Percentiles rank a stretch among this genome's conserved stretches.
Conservation (phyloP, 1,140 invertebrate species). For the Trichomalopsis sarcophagae region DNA sequence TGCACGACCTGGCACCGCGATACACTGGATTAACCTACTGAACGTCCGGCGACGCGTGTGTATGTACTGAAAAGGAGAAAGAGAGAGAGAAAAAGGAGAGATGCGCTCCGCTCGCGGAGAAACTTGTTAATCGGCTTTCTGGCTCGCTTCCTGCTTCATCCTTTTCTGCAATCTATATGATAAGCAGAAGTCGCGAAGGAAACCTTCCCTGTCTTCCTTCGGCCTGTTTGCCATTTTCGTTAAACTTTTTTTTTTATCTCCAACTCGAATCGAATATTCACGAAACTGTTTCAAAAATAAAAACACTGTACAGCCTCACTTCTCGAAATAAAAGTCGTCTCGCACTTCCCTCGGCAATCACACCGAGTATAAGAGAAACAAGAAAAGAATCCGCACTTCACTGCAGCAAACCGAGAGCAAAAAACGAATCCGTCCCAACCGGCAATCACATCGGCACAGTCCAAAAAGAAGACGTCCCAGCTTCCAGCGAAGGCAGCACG, state of each 20-base stretch:
- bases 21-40: constrained; percentile 22
- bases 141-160: constrained; percentile 22
- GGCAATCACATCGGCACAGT: neutral
- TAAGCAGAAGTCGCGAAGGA: neutral
- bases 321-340: too few species aligned
- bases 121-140: constrained; percentile 42
- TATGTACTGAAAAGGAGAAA: neutral
- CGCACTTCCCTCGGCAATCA: too few species aligned
- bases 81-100: constrained; percentile 1
- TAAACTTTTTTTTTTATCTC: too few species aligned
- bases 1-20: neutral
- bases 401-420: neutral
- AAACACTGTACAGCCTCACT: too few species aligned
- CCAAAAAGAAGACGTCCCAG: neutral
- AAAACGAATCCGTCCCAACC: neutral
- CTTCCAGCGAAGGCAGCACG: neutral
- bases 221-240: neutral
- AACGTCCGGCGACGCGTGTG: neutral
- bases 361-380: neutral
- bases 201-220: neutral
- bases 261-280: too few species aligned
- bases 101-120: neutral
- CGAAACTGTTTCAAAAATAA: too few species aligned
- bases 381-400: neutral
- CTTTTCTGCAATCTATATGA: constrained; percentile 4